phyloP scores from a whole-genome alignment of 2,113 vertebrate species.

The Fregata magnificens region DNA sequence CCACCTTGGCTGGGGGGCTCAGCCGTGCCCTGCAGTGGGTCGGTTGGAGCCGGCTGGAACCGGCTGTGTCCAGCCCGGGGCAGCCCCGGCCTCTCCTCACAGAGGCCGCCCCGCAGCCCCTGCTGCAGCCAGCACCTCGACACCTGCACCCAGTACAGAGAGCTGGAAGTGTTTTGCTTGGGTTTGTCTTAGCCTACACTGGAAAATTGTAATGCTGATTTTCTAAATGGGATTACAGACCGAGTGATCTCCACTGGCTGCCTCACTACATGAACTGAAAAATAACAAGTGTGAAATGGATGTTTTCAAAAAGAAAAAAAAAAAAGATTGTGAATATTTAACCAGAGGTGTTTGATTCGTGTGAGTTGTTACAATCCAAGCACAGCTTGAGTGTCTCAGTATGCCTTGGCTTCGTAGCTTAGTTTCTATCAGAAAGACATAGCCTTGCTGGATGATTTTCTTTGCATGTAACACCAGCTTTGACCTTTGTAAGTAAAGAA shows the following conservation, averaged over 20 bases:
- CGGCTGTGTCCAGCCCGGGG: accelerated
- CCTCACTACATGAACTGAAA: not conserved
- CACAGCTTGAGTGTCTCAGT: not conserved
- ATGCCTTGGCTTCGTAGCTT: not conserved
- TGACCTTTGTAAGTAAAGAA: not conserved
- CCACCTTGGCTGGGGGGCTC: accelerated
- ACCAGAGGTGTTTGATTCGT: not conserved
- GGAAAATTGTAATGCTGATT: not conserved
- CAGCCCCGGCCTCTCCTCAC: not conserved
- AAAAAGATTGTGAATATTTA: not conserved
- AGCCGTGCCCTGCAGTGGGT: accelerated
- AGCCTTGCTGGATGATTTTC: not conserved
- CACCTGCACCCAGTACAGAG: accelerated
- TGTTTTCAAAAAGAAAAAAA: not conserved
- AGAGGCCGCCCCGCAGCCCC: not conserved
- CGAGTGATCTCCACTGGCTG: not conserved
- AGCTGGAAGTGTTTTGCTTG: not conserved
- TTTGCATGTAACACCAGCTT: not conserved
- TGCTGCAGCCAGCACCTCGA: accelerated
- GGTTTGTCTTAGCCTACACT: not conserved
- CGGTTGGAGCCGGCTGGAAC: accelerated
- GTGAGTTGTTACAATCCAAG: not conserved
- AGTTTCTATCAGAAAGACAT: not conserved
- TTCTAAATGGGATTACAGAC: not conserved
- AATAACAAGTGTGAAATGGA: not conserved